A percentile compares a stretch with the other conserved stretches of the same genome.
Conservation (phyloP, 2,888 invertebrate genomes). For the Apodemia duryi region DNA sequence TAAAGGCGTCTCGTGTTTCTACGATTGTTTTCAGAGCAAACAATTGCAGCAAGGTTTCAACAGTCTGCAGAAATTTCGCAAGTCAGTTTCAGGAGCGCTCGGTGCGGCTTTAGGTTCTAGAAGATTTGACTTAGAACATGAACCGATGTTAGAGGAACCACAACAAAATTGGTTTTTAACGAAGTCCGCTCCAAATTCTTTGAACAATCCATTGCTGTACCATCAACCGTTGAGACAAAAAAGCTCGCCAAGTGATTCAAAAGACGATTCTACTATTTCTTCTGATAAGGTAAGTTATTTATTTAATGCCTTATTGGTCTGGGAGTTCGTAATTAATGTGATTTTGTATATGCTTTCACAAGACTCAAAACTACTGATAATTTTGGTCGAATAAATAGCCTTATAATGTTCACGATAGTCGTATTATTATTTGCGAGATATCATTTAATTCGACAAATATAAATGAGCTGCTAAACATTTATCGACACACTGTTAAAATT, state of each 20-base stretch:
- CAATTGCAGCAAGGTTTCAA: conserved; percentile 79
- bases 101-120: conserved; percentile 73
- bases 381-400: too few species aligned
- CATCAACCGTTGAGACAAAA: conserved; percentile 52
- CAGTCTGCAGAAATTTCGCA: conserved; percentile 84
- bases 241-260: conserved; percentile 50
- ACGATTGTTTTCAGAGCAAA: conserved; percentile 76
- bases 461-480: too few species aligned
- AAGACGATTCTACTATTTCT: conserved; percentile 56
- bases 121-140: conserved; percentile 72
- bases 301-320: not conserved
- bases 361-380: too few species aligned
- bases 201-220: conserved; percentile 80
- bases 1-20: conserved; percentile 77
- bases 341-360: too few species aligned
- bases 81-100: conserved; percentile 83
- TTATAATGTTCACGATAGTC: too few species aligned
- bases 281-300: conserved; percentile 57
- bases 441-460: too few species aligned
- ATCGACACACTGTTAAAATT: too few species aligned
- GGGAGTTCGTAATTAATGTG: too few species aligned
- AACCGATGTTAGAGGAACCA: conserved; percentile 68
- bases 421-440: too few species aligned
- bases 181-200: conserved; percentile 87
- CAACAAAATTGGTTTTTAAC: conserved; percentile 89